Evolutionary conservation across 2,888 invertebrate species (phyloP), one percentile per base, ranked within the genome.

Genomic region (Camponotus fellah): DNA sequence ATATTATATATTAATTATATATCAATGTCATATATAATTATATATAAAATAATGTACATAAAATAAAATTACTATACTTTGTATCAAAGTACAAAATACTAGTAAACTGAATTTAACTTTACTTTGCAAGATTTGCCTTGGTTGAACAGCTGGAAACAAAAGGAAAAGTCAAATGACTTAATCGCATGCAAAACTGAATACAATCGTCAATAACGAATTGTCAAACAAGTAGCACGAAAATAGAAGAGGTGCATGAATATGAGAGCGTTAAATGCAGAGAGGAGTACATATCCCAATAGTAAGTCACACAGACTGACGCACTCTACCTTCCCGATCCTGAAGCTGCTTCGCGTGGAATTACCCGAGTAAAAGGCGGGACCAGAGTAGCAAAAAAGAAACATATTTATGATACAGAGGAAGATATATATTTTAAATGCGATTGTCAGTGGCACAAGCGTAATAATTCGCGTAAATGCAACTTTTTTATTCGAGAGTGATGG

Each of bases 321-420:
- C 96, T 97, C 97, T 97, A 97, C 97, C 97, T 97, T 97, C 96
- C 97, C 97, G 95, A 97, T 97, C 96, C 96, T 96, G 95, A 96
- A 96, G 95, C 96, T 96, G 95, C 91, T 88, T 91, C 91, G 92
- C 87, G 86, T 84, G 69, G 82, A 84, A 89, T 88, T 90, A 86
- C 71, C 90, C 83, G 85, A 87, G 89, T 26, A 87, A 91, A 85
- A 85, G 79, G 87, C 87, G 89, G 75, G 89, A 91, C 93, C 94
- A 93, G 92, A 90, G 92, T 94, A 94, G 94, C 94, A 94, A 91
- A 64, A 90, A 90, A 80, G 86, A 86, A 5, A 85, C n/a, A 83
- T 86, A 90, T 87, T 90, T 79, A 72, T 87, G 64, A 86, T 68
- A 34, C 32, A 62, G 9, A 62, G 6, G 65, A 34, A 72, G 64